A percentile compares a stretch with the other conserved stretches of the same genome.
Evolutionary conservation across 2,113 vertebrate species (phyloP).

Genomic region (Gadus chalcogrammus): DNA sequence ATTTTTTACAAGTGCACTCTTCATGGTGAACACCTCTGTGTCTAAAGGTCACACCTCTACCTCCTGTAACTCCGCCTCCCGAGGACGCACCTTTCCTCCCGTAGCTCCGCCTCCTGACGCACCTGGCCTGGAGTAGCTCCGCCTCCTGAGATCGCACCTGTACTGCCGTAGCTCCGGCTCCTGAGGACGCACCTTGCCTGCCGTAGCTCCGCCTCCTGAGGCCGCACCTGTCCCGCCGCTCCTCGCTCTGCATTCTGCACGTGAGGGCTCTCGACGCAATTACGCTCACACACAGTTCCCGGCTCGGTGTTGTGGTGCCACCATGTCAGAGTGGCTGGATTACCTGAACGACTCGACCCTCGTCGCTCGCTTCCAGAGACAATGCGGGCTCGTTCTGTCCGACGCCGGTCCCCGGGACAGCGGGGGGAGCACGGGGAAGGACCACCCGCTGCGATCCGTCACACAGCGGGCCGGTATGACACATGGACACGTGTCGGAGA

Average conservation of each 20-base stretch:
- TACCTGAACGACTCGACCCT: slow-evolving; percentile 77
- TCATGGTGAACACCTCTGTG: background rate
- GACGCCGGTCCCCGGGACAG: slow-evolving; percentile 11
- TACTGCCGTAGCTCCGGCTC: no score
- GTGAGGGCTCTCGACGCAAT: background rate
- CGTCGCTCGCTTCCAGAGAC: slow-evolving; percentile 86
- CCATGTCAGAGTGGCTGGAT: slow-evolving; percentile 58
- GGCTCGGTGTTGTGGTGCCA: slow-evolving; percentile 21
- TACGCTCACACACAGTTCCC: no score
- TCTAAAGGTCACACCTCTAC: slow-evolving; percentile 27
- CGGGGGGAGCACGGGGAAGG: background rate
- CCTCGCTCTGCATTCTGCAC: slow-evolving; percentile 20
- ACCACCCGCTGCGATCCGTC: background rate
- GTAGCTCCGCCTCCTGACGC: background rate
- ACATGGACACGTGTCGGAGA: background rate
- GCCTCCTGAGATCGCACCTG: no score
- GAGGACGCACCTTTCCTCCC: slow-evolving; percentile 32
- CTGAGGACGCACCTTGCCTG: background rate
- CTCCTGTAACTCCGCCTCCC: slow-evolving; percentile 31
- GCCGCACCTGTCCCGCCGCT: slow-evolving; percentile 20
- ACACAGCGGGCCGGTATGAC: background rate
- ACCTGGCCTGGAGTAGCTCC: background rate
- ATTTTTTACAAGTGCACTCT: background rate
- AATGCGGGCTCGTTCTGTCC: slow-evolving; percentile 80
- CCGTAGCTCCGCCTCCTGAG: no score